phyloP scores from a whole-genome alignment of 2,797 vertebrate genomes.

The Vespertilio murinus region DNA sequence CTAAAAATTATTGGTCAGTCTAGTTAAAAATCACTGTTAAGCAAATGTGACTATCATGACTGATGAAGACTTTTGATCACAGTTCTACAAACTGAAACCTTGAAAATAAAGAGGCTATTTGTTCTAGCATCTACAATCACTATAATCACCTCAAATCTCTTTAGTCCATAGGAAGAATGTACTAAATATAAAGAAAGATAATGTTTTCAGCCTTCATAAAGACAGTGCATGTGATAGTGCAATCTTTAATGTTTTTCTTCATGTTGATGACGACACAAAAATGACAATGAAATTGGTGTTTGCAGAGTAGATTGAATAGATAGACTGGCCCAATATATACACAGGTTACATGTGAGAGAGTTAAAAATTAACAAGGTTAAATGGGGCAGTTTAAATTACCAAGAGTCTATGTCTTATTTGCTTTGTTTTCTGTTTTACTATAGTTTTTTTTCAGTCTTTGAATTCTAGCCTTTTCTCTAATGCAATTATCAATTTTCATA shows the following conservation, averaged over 20 bases:
- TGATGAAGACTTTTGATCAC: too few relatives aligned
- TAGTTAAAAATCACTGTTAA: background rate
- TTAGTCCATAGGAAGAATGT: background rate
- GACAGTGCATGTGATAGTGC: background rate
- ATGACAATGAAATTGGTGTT: background rate
- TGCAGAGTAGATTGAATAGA: background rate
- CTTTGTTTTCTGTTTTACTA: background rate
- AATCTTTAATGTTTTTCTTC: background rate
- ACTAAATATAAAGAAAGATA: background rate
- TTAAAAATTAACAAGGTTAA: background rate
- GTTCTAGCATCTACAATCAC: too few relatives aligned
- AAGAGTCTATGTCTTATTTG: background rate
- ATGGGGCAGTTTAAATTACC: background rate
- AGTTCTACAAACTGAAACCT: too few relatives aligned
- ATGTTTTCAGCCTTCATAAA: background rate
- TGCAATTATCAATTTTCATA: background rate
- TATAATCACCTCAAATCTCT: background rate
- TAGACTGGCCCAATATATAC: background rate
- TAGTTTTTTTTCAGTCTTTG: background rate
- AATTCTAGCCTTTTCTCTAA: background rate
- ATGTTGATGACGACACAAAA: background rate
- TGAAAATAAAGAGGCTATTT: too few relatives aligned
- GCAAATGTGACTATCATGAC: too few relatives aligned
- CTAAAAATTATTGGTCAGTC: background rate
- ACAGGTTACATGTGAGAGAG: background rate